Conservation (phyloP, 2,888 invertebrate species). For the Melanchra persicariae region DNA sequence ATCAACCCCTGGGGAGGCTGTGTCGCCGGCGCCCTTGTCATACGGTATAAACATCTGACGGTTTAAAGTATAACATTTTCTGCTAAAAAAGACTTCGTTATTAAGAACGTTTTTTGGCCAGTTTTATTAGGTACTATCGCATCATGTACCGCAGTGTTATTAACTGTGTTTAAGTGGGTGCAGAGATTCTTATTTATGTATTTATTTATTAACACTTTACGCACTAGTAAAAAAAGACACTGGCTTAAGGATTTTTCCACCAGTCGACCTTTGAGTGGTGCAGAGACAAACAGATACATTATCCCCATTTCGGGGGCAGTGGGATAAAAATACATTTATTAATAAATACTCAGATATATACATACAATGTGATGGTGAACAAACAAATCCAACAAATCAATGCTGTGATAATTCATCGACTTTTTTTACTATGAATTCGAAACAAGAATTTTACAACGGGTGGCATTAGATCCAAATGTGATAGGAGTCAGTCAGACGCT, state of each 20-base stretch:
- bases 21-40: conserved; percentile 61
- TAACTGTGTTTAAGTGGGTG: conserved; percentile 2
- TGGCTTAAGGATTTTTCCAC: no score
- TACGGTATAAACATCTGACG: conserved; percentile 55
- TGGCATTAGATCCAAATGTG: background rate
- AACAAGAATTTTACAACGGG: background rate
- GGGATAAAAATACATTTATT: no score
- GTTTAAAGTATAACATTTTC: conserved; percentile 45
- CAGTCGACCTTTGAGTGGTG: no score
- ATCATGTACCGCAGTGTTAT: conserved; percentile 10
- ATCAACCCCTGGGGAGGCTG: conserved; percentile 62
- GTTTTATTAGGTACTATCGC: conserved; percentile 40
- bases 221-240: background rate
- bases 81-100: conserved; percentile 48
- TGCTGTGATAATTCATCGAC: background rate
- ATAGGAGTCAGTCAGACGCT: background rate
- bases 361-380: no score
- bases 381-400: background rate
- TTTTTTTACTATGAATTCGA: background rate
- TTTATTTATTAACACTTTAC: background rate
- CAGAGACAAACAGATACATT: no score
- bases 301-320: background rate
- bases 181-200: background rate
- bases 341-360: no score
- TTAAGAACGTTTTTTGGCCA: conserved; percentile 29